Percentiles rank a stretch among this genome's conserved stretches.
phyloP scores from a whole-genome alignment of 2,888 invertebrate genomes.

The Steinernema hermaphroditum region DNA sequence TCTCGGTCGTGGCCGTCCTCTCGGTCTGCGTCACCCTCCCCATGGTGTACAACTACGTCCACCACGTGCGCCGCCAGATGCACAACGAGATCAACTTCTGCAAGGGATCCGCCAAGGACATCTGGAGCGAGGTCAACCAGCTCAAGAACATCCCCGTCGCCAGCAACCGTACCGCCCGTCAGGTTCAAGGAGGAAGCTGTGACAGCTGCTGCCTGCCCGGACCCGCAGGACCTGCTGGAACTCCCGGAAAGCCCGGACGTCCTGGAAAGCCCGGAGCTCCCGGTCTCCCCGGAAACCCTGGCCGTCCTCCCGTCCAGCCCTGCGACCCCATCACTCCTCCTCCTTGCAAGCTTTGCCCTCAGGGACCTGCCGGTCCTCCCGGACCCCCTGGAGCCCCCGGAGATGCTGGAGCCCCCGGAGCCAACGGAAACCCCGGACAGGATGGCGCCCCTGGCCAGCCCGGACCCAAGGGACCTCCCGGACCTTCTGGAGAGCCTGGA shows the following conservation, averaged over 20 bases:
- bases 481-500: conserved; percentile 29
- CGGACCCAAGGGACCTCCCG: conserved; percentile 28
- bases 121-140: conserved; percentile 51
- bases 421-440: conserved; percentile 38
- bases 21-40: neutral
- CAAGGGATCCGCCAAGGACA: conserved; percentile 55
- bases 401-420: conserved; percentile 48
- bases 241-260: conserved; percentile 59
- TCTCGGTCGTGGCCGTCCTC: neutral
- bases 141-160: conserved; percentile 43
- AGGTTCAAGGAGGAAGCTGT: conserved; percentile 40
- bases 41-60: conserved; percentile 7
- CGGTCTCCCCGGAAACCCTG: conserved; percentile 64
- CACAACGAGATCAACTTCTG: conserved; percentile 29
- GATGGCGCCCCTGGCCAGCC: conserved; percentile 37
- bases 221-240: conserved; percentile 57
- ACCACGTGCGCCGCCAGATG: conserved; percentile 23
- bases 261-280: conserved; percentile 65
- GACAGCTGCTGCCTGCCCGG: conserved; percentile 41
- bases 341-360: conserved; percentile 65
- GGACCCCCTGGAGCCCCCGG: conserved; percentile 51
- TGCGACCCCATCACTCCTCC: conserved; percentile 65
- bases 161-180: conserved; percentile 53
- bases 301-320: conserved; percentile 60
- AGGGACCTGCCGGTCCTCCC: conserved; percentile 54